These are phyloP conservation scores for Rotaria magnacalcarata DNA, from an alignment of 2,888 invertebrate genomes.

Conservation along the genomic window DNA sequence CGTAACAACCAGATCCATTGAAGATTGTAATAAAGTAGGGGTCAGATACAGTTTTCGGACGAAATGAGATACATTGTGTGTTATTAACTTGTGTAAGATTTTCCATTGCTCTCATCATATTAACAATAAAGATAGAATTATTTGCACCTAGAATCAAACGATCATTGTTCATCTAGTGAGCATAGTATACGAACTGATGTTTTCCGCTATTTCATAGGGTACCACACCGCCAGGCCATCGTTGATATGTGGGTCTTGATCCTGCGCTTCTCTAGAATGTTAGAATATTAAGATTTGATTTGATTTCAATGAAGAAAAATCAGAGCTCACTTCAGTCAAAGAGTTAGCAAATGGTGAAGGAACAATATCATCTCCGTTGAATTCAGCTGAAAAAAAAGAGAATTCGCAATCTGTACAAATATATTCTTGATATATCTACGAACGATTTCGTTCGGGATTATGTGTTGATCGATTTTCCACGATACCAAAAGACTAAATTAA, in stretches of 20 bases:
- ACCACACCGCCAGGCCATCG: background rate
- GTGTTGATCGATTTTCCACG: no score
- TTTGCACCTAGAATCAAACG: background rate
- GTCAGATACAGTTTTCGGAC: constrained; percentile 55
- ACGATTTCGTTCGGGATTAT: background rate
- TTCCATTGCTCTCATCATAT: constrained; percentile 51
- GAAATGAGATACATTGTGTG: constrained; percentile 67
- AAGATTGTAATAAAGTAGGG: constrained; percentile 50
- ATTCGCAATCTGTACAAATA: background rate
- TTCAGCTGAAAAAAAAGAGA: background rate
- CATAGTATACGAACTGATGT: background rate
- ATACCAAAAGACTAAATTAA: no score
- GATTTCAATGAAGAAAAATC: no score
- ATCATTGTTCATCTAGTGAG: no score
- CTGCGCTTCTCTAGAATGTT: background rate
- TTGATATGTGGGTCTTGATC: background rate
- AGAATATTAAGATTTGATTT: background rate
- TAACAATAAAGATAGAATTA: constrained; percentile 48
- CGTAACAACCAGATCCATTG: background rate
- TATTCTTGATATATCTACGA: background rate
- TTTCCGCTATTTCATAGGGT: background rate
- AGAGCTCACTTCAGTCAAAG: no score
- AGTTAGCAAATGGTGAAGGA: background rate
- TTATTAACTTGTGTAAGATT: constrained; percentile 57
- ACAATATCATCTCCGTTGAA: background rate